Evolutionary conservation across 2,797 vertebrate species (phyloP).

Genomic region (Chromis chromis): DNA sequence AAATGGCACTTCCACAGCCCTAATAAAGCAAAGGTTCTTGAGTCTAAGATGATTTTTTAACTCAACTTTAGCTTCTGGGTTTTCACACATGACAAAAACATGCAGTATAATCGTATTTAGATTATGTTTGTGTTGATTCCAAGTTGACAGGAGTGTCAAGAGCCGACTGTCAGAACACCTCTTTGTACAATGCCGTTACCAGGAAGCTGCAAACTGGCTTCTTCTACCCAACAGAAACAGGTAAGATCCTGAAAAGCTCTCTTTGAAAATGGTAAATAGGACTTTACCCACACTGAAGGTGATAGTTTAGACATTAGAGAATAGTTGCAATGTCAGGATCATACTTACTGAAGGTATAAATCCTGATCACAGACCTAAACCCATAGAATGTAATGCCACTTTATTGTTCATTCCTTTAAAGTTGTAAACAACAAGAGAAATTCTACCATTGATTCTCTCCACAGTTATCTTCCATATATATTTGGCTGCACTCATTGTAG

Average conservation of each 20-base stretch:
- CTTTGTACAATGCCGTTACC: not conserved
- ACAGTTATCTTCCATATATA: no score
- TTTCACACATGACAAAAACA: not conserved
- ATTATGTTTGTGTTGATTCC: constrained; percentile 31
- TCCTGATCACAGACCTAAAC: no score
- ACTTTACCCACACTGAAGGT: no score
- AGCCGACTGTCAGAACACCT: constrained; percentile 14
- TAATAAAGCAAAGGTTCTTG: not conserved
- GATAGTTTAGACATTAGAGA: no score
- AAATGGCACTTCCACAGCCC: not conserved
- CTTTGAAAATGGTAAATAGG: no score
- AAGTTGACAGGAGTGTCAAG: constrained; percentile 40
- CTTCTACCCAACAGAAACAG: constrained; percentile 42
- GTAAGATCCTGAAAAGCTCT: constrained; percentile 32
- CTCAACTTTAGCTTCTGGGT: not conserved
- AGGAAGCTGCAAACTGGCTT: constrained; percentile 35
- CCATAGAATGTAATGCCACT: no score
- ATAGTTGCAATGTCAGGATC: no score
- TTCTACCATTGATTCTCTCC: no score
- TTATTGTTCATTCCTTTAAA: no score
- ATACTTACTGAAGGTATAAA: no score
- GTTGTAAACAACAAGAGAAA: no score
- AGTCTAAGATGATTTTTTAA: not conserved
- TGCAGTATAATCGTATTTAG: not conserved
- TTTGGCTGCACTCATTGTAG: not conserved